Base-by-base conservation (phyloP, 37 sponge, comb jelly and placozoan genomes). In the Tethya wilhelma region DNA sequence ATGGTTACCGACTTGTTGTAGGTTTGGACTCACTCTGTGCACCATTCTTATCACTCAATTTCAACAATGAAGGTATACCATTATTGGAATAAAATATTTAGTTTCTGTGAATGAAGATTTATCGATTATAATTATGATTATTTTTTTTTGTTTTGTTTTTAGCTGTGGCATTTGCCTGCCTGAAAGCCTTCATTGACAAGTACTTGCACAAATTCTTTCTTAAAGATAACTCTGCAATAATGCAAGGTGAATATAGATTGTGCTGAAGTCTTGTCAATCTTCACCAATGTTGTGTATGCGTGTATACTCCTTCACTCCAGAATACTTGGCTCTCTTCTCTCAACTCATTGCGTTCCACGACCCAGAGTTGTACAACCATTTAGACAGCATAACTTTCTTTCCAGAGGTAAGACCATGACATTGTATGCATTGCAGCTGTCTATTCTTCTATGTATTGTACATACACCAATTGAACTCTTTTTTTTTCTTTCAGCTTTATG, bases 21-120 rank as follows among this genome's bases (percentile, higher is more conserved):
- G 98, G 99, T 7, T 62, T 98, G 69, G 99, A 98, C 62, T 96
- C 97, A n/a, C 84, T 98, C 23, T 90, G 91, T 86, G 99, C 99
- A 34, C 93, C 99, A 1, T 98, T 98, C 69, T 69, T 98, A 2
- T 67, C 86, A 7, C 85, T 98, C 56, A 92, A 93, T 71, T 98
- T 94, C 64, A 81, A 89, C 64, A 83, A 96, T 67, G 99, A 98
- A 82, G 96, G 94, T 93, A 56, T 37, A n/a, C 19, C 64, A 31
- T 2, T 74, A 17, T 60, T 49, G 17, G 17, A 17, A 19, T 49
- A 49, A 49, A 49, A 49, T 9, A 9, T 49, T 49, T 17, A 49
- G 17, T 49, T 49, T 7, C 29, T 7, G 63, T 62, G 28, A n/a
- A 62, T 62, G 8, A 62, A 62, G 23, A n/a, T 8, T 25, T 19